These are phyloP conservation scores for Drosophila ercepeae DNA, from an alignment of 1,140 invertebrate species.

Conservation along the genomic window DNA sequence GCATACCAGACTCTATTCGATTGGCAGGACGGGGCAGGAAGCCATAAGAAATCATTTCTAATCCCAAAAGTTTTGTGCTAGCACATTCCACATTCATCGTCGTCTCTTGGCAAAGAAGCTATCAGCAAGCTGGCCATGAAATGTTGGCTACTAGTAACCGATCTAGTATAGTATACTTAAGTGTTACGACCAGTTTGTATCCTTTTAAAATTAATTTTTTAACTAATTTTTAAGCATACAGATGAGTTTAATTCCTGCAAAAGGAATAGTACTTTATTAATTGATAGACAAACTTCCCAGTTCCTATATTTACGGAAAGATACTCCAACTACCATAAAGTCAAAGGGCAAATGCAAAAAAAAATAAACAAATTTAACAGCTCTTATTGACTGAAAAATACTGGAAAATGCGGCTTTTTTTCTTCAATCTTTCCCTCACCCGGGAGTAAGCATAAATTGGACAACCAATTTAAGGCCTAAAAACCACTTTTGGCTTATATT, in stretches of 20 bases:
- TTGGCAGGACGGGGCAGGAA: constrained; percentile 28
- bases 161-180: background rate
- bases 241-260: too few relatives aligned
- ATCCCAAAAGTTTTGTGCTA: constrained; percentile 71
- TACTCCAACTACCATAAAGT: background rate
- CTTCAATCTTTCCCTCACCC: constrained; percentile 21
- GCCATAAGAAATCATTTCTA: constrained; percentile 80
- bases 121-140: constrained; percentile 63
- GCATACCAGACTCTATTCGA: constrained; percentile 33
- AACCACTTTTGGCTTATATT: constrained; percentile 79
- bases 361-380: constrained; percentile 40
- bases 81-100: constrained; percentile 41
- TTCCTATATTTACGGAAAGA: too few relatives aligned
- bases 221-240: too few relatives aligned
- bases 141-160: constrained; percentile 56
- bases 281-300: too few relatives aligned
- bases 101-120: constrained; percentile 40
- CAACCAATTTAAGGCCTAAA: constrained; percentile 81
- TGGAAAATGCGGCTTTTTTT: constrained; percentile 19
- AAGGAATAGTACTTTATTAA: too few relatives aligned
- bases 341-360: constrained; percentile 11
- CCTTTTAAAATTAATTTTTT: background rate
- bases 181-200: background rate
- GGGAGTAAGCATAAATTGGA: constrained; percentile 73
- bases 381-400: constrained; percentile 3